These are phyloP conservation scores for Agrotis exclamationis DNA, from an alignment of 2,888 invertebrate genomes.

Conservation along the genomic window DNA sequence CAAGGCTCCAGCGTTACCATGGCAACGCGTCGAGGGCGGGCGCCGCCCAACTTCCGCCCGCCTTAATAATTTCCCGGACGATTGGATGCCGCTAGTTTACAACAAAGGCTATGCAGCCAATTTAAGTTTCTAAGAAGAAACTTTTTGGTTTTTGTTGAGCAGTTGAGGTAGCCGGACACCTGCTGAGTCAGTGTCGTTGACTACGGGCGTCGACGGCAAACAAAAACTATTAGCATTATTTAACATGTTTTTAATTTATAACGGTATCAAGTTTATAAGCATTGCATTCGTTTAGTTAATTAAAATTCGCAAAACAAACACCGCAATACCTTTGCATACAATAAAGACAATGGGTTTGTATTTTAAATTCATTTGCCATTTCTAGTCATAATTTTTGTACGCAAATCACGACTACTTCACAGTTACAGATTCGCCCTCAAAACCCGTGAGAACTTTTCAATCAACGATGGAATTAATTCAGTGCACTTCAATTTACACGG, in stretches of 20 bases:
- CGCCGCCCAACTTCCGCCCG: slow-evolving; percentile 75
- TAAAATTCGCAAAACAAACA: slow-evolving; percentile 12
- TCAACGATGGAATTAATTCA: slow-evolving; percentile 80
- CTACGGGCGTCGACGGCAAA: slow-evolving; percentile 2
- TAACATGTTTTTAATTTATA: slow-evolving; percentile 35
- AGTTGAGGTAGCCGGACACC: slow-evolving; percentile 44
- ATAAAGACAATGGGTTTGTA: background rate
- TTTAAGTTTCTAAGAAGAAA: slow-evolving; percentile 76
- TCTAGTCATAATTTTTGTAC: slow-evolving; percentile 12
- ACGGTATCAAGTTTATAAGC: background rate
- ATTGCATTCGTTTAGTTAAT: slow-evolving; percentile 22
- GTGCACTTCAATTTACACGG: slow-evolving; percentile 78
- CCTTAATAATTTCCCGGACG: slow-evolving; percentile 84
- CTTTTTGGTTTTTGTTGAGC: slow-evolving; percentile 59
- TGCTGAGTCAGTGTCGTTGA: slow-evolving; percentile 14
- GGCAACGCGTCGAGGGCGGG: slow-evolving; percentile 79
- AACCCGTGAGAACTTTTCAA: slow-evolving; percentile 76
- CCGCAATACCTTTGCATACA: slow-evolving; percentile 3
- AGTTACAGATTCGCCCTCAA: slow-evolving; percentile 42
- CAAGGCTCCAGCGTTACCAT: slow-evolving; percentile 81
- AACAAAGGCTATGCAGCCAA: slow-evolving; percentile 79
- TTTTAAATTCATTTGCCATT: background rate
- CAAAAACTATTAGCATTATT: slow-evolving; percentile 45
- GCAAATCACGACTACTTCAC: slow-evolving; percentile 24
- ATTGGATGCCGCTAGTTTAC: slow-evolving; percentile 79